Evolutionary conservation across 2,113 vertebrate species (phyloP), one percentile per base, ranked within the genome.

Genomic region (Serinus canaria): DNA sequence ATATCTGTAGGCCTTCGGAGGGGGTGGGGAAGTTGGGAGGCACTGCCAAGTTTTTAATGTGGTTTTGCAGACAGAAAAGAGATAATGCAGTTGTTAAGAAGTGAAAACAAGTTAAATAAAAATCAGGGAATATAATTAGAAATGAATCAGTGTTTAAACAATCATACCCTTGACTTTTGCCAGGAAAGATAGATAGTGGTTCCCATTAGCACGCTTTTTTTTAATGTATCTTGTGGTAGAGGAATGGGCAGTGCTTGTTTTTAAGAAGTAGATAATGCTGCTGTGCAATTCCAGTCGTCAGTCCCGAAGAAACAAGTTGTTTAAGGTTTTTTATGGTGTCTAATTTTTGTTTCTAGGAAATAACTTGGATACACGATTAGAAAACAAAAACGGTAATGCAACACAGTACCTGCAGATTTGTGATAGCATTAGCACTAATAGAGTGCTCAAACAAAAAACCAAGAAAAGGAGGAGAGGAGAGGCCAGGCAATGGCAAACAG

Each of bases 381-480:
- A 99, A 98, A 99, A 98, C 97, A 99, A 99, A 98, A 99, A 98
- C 96, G 99, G 98, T 81, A 97, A 98, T 49, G 97, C 98, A 90
- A 98, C 98, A 92, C 98, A 98, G 55, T 99, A 99, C 97, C 98
- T 99, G 93, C 99, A 99, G 97, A 99, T 99, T 97, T 98, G 98
- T 94, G 99, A 99, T 92, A 98, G 98, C 81, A 97, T 99, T 95
- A 98, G 98, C 72, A 97, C 98, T 80, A 99, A 98, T 97, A 98
- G 99, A 97, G 98, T 96, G 64, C 98, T 99, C 85, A 99, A 99
- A 97, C 98, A 99, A 95, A 99, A 99, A 98, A 90, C 98, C 83
- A 99, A 98, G 98, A 99, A 99, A 98, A 99, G 98, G 98, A 99
- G 98, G 97, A 99, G 99, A 97, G 99, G 99, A 91, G 99, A 99